These are phyloP conservation scores for Caradrina kadenii DNA, from an alignment of 2,888 invertebrate genomes.

Conservation along the genomic window DNA sequence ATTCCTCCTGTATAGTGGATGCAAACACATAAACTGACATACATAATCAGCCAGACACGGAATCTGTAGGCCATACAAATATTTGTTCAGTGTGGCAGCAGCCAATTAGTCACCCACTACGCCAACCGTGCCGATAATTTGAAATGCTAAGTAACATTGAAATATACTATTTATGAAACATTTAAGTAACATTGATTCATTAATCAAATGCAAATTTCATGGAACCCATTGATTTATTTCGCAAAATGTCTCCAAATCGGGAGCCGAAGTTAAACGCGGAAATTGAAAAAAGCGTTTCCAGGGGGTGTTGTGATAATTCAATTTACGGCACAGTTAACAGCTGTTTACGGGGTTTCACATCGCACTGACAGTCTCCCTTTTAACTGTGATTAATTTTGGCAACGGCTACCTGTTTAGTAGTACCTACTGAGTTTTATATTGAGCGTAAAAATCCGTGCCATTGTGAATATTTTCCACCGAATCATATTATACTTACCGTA, in stretches of 20 bases:
- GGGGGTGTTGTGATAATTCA: slow-evolving; percentile 70
- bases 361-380: slow-evolving; percentile 52
- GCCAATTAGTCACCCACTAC: too few relatives aligned
- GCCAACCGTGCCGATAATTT: neutral
- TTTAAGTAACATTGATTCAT: slow-evolving; percentile 26
- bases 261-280: slow-evolving; percentile 64
- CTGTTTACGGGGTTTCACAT: slow-evolving; percentile 66
- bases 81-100: too few relatives aligned
- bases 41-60: too few relatives aligned
- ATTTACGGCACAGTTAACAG: slow-evolving; percentile 68
- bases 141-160: neutral
- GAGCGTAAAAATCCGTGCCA: slow-evolving; percentile 46
- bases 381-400: slow-evolving; percentile 58
- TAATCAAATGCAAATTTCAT: slow-evolving; percentile 43
- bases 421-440: slow-evolving; percentile 48
- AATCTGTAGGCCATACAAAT: too few relatives aligned
- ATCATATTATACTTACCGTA: slow-evolving; percentile 39
- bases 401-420: slow-evolving; percentile 56
- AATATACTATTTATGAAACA: neutral
- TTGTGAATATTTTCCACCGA: slow-evolving; percentile 49
- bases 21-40: too few relatives aligned
- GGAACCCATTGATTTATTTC: slow-evolving; percentile 47
- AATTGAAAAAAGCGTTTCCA: slow-evolving; percentile 69
- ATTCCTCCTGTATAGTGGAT: too few relatives aligned
- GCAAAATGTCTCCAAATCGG: slow-evolving; percentile 48